Evolutionary conservation across 2,888 invertebrate genomes (phyloP), one percentile per base, ranked within the genome.

Genomic region (Pinctada fucata): DNA sequence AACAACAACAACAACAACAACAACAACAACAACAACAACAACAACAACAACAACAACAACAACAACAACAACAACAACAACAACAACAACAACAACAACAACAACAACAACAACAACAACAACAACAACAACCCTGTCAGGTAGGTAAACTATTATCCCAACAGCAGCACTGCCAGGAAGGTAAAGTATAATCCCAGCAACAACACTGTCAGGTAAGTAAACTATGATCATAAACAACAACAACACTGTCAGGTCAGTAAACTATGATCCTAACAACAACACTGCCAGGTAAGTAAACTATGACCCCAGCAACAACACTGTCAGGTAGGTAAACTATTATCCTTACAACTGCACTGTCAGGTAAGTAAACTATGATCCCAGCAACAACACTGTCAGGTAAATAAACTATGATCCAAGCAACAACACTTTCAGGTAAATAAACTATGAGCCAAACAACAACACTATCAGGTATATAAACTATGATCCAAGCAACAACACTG

Each of bases 201-300:
- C 5, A 65, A 10, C 65, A 5, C n/a, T 10, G 65, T 65, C 65
- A 4, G n/a, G 2, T 13, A 65, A 10, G 65, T 65, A 65, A 13
- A 1, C 4, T 65, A 65, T 65, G 65, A 65, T 31, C 0, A n/a
- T n/a, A n/a, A n/a, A 0, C 31, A 31, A 1, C 31, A 65, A 4
- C 5, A 65, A 10, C 16, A 16, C 65, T 65, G 65, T 65, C 65
- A 65, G n/a, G 65, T 5, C 2, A 13, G 2, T 31, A 31, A 31
- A 31, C 31, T 10, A 65, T 4, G 51, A 48, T 47, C 10, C 63
- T 16, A 49, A n/a, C 50, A 16, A 5, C 5, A 3, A 10, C 13
- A 47, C 58, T 75, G 16, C 45, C 58, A 72, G 58, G 58, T 72
- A 31, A 72, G 8, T 51, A 16, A 58, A 31, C 31, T 31, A 31